phyloP scores from a whole-genome alignment of 2,888 invertebrate species.

The Melanchra persicariae region DNA sequence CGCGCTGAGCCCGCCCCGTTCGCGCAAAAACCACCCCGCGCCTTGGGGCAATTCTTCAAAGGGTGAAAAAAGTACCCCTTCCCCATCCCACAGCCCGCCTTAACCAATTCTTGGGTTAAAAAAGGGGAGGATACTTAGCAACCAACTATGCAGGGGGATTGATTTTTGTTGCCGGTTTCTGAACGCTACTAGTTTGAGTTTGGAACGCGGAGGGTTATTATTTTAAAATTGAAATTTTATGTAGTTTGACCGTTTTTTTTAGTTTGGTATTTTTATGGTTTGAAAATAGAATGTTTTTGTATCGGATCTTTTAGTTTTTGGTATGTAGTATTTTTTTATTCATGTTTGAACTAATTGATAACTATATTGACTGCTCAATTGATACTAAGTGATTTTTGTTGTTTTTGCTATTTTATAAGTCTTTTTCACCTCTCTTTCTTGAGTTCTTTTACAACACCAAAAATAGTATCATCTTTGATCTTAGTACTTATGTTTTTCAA shows the following conservation, averaged over 20 bases:
- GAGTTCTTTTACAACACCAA: no score
- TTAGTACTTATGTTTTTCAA: no score
- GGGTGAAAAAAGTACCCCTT: conserved; percentile 87
- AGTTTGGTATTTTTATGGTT: conserved; percentile 4
- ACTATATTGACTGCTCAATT: no score
- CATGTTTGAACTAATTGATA: background rate
- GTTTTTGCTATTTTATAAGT: background rate
- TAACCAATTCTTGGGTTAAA: conserved; percentile 90
- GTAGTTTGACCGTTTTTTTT: conserved; percentile 1
- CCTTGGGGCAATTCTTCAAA: conserved; percentile 90
- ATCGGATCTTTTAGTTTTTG: background rate
- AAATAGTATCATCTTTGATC: no score
- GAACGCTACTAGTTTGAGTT: conserved; percentile 68
- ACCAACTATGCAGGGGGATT: conserved; percentile 83
- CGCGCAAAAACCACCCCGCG: conserved; percentile 82
- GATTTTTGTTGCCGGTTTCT: conserved; percentile 79
- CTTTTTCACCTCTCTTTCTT: background rate
- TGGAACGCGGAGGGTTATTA: conserved; percentile 53
- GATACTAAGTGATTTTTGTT: background rate
- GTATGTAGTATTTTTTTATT: conserved; percentile 7
- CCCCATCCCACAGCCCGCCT: conserved; percentile 83
- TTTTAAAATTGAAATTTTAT: conserved; percentile 50
- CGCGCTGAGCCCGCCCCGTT: conserved; percentile 72
- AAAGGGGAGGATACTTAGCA: conserved; percentile 90
- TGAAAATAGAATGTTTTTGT: background rate